Percentiles rank a stretch among this genome's conserved stretches.
phyloP scores from a whole-genome alignment of 2,888 invertebrate genomes.

The Ashinkailepas kermadecensis region DNA sequence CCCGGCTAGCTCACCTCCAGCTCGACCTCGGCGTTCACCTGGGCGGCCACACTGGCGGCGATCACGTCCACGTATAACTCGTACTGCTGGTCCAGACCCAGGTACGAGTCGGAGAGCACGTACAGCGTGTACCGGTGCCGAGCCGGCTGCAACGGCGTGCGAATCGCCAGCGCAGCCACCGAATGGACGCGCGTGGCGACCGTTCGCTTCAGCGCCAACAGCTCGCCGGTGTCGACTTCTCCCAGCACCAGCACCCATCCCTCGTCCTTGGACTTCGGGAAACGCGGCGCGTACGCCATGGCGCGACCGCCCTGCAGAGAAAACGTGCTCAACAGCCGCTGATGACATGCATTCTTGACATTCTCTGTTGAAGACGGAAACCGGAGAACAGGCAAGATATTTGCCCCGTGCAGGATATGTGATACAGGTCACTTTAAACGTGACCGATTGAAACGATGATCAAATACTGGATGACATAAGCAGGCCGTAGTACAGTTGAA shows the following conservation, averaged over 20 bases:
- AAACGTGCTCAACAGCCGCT: neutral
- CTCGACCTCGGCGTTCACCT: neutral
- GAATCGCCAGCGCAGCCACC: constrained; percentile 53
- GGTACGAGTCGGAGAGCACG: constrained; percentile 82
- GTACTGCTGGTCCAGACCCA: constrained; percentile 89
- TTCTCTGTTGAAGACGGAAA: too few species aligned
- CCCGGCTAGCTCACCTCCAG: neutral
- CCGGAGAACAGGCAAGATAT: too few species aligned
- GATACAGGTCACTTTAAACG: too few species aligned
- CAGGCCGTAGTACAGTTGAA: too few species aligned
- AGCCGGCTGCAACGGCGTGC: constrained; percentile 55
- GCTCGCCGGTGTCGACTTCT: constrained; percentile 55
- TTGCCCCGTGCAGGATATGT: too few species aligned
- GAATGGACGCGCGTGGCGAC: constrained; percentile 35
- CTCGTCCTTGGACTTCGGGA: constrained; percentile 88
- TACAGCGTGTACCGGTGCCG: constrained; percentile 70
- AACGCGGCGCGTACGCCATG: constrained; percentile 69
- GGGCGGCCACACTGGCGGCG: neutral
- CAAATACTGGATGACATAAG: too few species aligned
- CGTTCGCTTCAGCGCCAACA: constrained; percentile 73
- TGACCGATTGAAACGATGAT: too few species aligned
- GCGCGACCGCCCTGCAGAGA: constrained; percentile 45
- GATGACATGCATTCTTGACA: too few species aligned
- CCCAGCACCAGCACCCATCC: constrained; percentile 91
- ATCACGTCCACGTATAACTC: constrained; percentile 45